These are phyloP conservation scores for Asteroscopus sphinx DNA, from an alignment of 2,888 invertebrate genomes.

Conservation along the genomic window DNA sequence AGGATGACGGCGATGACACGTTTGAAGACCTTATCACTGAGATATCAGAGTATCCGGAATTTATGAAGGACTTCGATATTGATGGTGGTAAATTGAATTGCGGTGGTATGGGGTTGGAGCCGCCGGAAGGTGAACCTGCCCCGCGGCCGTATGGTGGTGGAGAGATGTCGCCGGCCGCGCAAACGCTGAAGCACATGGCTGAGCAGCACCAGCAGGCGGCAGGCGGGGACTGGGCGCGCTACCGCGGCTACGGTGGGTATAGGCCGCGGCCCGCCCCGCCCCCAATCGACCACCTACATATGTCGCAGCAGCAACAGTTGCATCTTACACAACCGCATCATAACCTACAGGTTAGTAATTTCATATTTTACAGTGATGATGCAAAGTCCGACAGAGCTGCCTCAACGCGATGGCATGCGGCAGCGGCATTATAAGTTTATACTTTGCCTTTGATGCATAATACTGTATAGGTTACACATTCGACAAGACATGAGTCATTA, in stretches of 20 bases:
- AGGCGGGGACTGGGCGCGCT: slow-evolving; percentile 89
- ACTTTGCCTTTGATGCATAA: too few relatives aligned
- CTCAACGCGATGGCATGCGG: background rate
- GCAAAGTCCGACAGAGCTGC: background rate
- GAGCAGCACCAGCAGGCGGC: slow-evolving; percentile 97
- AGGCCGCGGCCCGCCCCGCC: slow-evolving; percentile 82
- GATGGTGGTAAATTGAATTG: slow-evolving; percentile 81
- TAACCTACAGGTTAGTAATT: slow-evolving; percentile 92
- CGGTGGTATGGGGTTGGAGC: slow-evolving; percentile 75
- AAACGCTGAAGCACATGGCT: slow-evolving; percentile 98
- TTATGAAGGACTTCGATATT: slow-evolving; percentile 95
- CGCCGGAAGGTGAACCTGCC: slow-evolving; percentile 84
- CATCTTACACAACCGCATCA: slow-evolving; percentile 95
- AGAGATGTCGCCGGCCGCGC: slow-evolving; percentile 97
- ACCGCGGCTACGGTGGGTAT: slow-evolving; percentile 89
- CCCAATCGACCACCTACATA: slow-evolving; percentile 91
- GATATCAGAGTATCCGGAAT: slow-evolving; percentile 95
- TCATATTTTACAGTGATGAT: background rate
- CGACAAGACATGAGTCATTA: too few relatives aligned
- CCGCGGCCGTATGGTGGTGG: slow-evolving; percentile 87
- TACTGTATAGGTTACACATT: too few relatives aligned
- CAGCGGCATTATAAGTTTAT: background rate
- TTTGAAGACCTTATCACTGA: slow-evolving; percentile 97
- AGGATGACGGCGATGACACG: slow-evolving; percentile 95
- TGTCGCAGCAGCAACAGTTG: slow-evolving; percentile 96